Percentiles rank a stretch among this genome's conserved stretches.
Conservation (phyloP, 1,140 invertebrate species). For the Caligus rogercresseyi region DNA sequence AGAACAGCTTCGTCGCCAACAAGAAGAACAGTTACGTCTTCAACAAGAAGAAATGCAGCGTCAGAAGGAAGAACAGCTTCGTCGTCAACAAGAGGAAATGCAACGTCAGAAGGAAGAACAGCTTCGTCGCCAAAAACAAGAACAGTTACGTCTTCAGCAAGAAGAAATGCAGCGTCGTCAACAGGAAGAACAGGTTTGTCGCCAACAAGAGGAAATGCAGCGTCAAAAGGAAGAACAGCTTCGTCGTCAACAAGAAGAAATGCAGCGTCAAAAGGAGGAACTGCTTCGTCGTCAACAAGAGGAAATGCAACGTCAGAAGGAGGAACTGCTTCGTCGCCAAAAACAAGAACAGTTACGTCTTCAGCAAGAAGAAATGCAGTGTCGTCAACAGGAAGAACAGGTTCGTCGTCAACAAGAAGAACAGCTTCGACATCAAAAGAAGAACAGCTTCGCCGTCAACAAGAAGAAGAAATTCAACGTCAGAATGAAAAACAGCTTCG, state of each 20-base stretch:
- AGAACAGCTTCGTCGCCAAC: too few species aligned
- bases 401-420: neutral
- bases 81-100: neutral
- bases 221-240: neutral
- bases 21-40: too few species aligned
- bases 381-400: neutral
- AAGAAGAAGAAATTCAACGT: neutral
- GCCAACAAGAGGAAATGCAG: neutral
- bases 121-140: neutral
- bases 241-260: neutral
- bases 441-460: neutral
- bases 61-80: too few species aligned
- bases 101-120: neutral
- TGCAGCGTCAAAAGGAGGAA: neutral
- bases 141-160: neutral
- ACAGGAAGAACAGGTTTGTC: neutral
- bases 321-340: neutral
- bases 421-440: too few species aligned
- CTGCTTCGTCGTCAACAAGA: neutral
- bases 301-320: neutral
- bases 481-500: neutral
- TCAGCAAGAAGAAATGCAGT: neutral
- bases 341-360: neutral
- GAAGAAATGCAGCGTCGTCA: neutral
- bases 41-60: too few species aligned